Conservation (phyloP, 2,888 invertebrate genomes). For the Tricholauxania praeusta region DNA sequence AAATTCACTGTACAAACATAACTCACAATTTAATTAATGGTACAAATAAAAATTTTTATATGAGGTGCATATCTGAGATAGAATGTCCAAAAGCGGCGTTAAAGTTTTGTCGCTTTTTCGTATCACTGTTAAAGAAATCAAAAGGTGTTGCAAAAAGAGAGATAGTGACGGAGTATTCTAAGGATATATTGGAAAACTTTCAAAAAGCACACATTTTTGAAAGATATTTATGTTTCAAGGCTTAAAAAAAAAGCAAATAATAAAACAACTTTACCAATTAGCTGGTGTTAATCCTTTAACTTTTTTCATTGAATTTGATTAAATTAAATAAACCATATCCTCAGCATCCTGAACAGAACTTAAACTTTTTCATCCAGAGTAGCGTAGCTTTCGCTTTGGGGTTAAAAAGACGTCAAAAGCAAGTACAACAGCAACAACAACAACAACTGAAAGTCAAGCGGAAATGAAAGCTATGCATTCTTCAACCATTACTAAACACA, state of each 20-base stretch:
- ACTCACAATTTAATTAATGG: slow-evolving; percentile 17
- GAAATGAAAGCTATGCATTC: slow-evolving; percentile 15
- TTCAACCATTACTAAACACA: neutral
- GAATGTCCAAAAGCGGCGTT: no score
- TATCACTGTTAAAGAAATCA: no score
- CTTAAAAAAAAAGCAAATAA: no score
- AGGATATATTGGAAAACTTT: no score
- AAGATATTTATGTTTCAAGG: no score
- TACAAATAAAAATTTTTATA: slow-evolving; percentile 12
- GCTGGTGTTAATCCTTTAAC: slow-evolving; percentile 35
- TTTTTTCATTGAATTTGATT: slow-evolving; percentile 36
- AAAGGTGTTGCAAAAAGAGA: no score
- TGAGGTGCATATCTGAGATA: no score
- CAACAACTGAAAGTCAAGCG: slow-evolving; percentile 25
- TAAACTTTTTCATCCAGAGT: neutral
- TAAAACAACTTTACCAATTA: neutral
- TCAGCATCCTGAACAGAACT: slow-evolving; percentile 10
- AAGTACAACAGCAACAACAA: slow-evolving; percentile 20
- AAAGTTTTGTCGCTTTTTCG: no score
- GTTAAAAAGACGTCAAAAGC: slow-evolving; percentile 34
- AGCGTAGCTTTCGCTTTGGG: slow-evolving; percentile 31
- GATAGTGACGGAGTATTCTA: no score
- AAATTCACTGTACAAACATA: slow-evolving; percentile 15
- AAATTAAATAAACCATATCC: slow-evolving; percentile 40
- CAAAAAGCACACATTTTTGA: no score